Base-by-base conservation (phyloP, 2,888 invertebrate species). In the Nymphalis polychloros region DNA sequence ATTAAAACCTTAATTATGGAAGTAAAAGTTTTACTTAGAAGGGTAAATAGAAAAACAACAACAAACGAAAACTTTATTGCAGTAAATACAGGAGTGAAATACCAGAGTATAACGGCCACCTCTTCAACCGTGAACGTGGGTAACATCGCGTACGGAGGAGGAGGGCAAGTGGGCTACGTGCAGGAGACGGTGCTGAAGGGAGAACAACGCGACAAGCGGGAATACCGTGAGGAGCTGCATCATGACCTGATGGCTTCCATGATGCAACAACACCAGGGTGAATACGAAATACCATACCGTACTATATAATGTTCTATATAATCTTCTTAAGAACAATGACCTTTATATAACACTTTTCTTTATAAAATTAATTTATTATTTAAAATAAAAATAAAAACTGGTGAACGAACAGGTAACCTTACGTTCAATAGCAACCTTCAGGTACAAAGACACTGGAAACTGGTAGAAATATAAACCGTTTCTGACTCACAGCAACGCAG, bases 221-320 rank as follows among this genome's bases (percentile, higher is more conserved):
- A 88, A 83, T 91, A 85, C 75, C 82, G 91, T 7, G 91, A 92
- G 69, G 94, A 94, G 76, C 86, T 94, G 76, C 93, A 93, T 73
- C 94, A 94, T 77, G 94, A 94, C 68, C 79, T 93, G 60, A 91
- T 92, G 90, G 89, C 90, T 13, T 89, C 90, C 8, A 91, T 92
- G 88, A 89, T 93, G 89, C 91, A 92, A 73, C 92, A 92, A 74
- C 92, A 89, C 65, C 87, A 90, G 76, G 86, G 90, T 80, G 20
- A 55, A 4, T 27, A 46, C 19, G 5, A 6, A 31, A 31, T 13
- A 27, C 16, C 47, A 5, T 23, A 41, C 8, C 27, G 1, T 23
- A 47, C 4, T 23, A 52, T 23, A 16, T 52, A 16, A 23, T 50
- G 23, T 52, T 13, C 41, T 13, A 41, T n/a, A n/a, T n/a, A n/a